Base-by-base conservation (phyloP, 2,113 vertebrate genomes). In the Vireo altiloquus region DNA sequence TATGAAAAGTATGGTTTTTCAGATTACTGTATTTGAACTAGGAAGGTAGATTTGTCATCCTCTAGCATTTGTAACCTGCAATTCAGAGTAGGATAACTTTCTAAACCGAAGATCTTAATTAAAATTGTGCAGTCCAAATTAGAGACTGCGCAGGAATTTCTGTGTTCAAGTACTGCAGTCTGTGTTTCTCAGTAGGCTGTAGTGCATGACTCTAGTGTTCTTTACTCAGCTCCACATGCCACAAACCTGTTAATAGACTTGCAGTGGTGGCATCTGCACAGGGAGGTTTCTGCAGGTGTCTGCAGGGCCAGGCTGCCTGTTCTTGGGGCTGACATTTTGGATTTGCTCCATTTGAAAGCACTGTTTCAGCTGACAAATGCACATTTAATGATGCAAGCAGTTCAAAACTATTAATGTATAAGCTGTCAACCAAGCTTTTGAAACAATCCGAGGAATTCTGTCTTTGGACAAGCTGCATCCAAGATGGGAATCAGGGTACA, bases 321-420 rank as follows among this genome's bases (percentile, higher is more conserved):
- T 47, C 39, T 54, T 23, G 35, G 24, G 59, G 65, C 69, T 95
- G 65, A 72, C 37, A 2, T 71, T 78, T 89, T 64, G 70, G 70
- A 27, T 94, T 84, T 87, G 61, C 77, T 84, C 56, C 42, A 7
- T 94, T 82, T 50, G 84, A 90, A 87, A 85, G 78, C 28, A 13
- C 39, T 49, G 11, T 69, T 97, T 85, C 1, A 9, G 16, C 61
- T 92, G 80, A 66, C 47, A 92, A 44, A 68, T 76, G 57, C 81
- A 39, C 8, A 2, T 68, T 63, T 79, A 20, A 54, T 59, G 69
- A 47, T 90, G 46, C 54, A 85, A 91, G 46, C 63, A 70, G 50
- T 16, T 2, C 68, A 65, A 85, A 93, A 89, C 50, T 69, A 13
- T 31, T 95, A 87, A 72, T 23, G 10, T 72, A 18, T 37, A 76